phyloP scores from a whole-genome alignment of 2,113 vertebrate species.

The Prunella himalayana region DNA sequence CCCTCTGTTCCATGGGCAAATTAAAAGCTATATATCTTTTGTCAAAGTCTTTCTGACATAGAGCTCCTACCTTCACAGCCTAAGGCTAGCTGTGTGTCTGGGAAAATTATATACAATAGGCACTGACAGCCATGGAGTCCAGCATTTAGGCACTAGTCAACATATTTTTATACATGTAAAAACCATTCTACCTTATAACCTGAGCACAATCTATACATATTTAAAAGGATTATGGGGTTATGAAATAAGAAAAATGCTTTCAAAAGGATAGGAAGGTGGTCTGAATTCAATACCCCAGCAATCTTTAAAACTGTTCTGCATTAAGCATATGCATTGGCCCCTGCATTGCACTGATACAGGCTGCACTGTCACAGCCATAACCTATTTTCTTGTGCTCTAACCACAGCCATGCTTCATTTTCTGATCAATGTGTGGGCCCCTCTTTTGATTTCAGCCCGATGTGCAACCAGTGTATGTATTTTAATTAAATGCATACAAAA shows the following conservation, averaged over 20 bases:
- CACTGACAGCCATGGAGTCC: slow-evolving; percentile 37
- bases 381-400: background rate
- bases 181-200: background rate
- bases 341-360: background rate
- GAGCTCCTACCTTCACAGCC: slow-evolving; percentile 54
- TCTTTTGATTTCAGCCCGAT: background rate
- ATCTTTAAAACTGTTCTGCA: background rate
- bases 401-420: background rate
- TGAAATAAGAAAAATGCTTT: slow-evolving; percentile 32
- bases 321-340: background rate
- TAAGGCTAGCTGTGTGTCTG: slow-evolving; percentile 55
- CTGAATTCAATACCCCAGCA: background rate
- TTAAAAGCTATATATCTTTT: slow-evolving; percentile 73
- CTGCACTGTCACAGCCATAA: background rate
- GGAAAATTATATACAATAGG: slow-evolving; percentile 46
- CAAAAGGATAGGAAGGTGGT: background rate
- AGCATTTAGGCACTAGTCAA: slow-evolving; percentile 54
- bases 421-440: background rate
- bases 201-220: slow-evolving; percentile 14
- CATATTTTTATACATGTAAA: slow-evolving; percentile 43
- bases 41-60: slow-evolving; percentile 64
- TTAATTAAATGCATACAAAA: slow-evolving; percentile 22
- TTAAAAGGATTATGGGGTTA: background rate
- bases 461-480: background rate
- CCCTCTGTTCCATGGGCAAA: slow-evolving; percentile 62